Evolutionary conservation across 1,140 invertebrate species (phyloP), one percentile per base, ranked within the genome.

Genomic region (Scaptomyza hsui): DNA sequence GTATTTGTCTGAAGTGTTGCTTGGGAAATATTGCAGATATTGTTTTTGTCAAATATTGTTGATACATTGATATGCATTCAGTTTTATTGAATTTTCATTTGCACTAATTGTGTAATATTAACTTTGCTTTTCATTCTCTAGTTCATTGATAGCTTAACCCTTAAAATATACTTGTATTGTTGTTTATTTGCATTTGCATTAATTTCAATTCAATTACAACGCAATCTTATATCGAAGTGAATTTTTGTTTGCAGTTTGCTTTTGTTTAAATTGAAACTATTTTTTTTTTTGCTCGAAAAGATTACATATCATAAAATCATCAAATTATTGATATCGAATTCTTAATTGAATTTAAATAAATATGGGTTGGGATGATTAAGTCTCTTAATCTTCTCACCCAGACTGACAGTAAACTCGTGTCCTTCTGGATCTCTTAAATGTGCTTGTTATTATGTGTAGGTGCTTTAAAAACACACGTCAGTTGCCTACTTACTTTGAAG

Each of bases 81-180:
- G 26, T 37, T 24, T 45, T 18, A 65, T 41, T 16, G 9, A 41
- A 41, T 49, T 49, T 57, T 24, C 16, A 65, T 42, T 42, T 32
- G 24, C 35, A 65, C 49, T 56, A 48, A 64, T 47, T 9, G 21
- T 39, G 35, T 18, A 19, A 5, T 15, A 18, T 45, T 24, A 55
- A 16, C 42, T 42, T 42, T 42, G 10, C 37, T 29, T 5, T 24
- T 10, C 5, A n/a, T 42, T 5, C n/a, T 10, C 19, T 32, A n/a
- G n/a, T 26, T 19, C 19, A 16, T 19, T 48, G 18, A n/a, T 37
- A 37, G 10, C 32, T 37, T 4, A 37, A 12, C 10, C n/a, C 32
- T 24, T n/a, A n/a, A 37, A n/a, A 0, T 24, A 16, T 9, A 24
- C 9, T 35, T 19, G 32, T 24, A 1, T 21, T 39, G 35, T n/a